Percentiles rank a stretch among this genome's conserved stretches.
These are phyloP conservation scores for Girardinus metallicus DNA, from an alignment of 2,797 vertebrate genomes.

Conservation along the genomic window DNA sequence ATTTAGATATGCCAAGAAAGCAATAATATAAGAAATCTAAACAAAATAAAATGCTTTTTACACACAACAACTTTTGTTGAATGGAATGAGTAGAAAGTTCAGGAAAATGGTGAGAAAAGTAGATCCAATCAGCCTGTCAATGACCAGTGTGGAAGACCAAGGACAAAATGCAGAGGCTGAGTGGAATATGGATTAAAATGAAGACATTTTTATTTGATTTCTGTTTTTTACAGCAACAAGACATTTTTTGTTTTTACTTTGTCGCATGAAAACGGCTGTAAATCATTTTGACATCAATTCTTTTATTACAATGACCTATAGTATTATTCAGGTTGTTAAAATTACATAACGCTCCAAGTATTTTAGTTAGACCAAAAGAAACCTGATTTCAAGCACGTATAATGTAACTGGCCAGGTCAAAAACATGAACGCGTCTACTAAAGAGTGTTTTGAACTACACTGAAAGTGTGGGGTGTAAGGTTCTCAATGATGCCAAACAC, in stretches of 20 bases:
- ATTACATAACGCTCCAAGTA: background rate
- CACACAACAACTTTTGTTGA: background rate
- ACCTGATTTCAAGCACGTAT: background rate
- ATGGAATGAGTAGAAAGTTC: background rate
- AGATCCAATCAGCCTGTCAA: constrained; percentile 70
- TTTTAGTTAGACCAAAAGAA: background rate
- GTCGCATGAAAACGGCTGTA: background rate
- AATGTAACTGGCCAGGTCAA: too few relatives aligned
- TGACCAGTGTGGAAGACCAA: background rate
- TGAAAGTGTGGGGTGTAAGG: too few relatives aligned
- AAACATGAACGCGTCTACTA: too few relatives aligned
- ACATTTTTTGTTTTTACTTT: background rate
- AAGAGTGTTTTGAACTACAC: too few relatives aligned
- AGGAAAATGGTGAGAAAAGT: constrained; percentile 48
- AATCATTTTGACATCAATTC: background rate
- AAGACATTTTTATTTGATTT: background rate
- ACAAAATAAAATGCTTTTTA: background rate
- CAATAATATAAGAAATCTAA: background rate
- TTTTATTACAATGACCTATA: background rate
- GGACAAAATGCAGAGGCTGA: background rate
- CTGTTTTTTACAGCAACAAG: background rate
- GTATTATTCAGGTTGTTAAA: background rate
- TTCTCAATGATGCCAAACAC: too few relatives aligned
- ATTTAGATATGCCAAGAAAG: background rate
- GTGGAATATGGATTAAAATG: background rate